phyloP scores from a whole-genome alignment of 2,797 vertebrate species.

The Intellagama lesueurii region DNA sequence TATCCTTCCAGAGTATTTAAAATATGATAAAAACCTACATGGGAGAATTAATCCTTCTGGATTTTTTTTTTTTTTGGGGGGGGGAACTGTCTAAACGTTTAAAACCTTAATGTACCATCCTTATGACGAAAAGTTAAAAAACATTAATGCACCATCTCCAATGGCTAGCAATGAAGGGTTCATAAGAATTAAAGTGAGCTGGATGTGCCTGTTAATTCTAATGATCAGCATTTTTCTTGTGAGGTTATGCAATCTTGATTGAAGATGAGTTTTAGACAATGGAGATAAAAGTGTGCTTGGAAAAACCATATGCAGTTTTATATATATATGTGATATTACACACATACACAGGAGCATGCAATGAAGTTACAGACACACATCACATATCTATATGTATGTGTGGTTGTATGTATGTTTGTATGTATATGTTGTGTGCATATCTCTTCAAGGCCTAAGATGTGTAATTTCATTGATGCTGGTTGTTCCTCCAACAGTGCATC shows the following conservation, averaged over 20 bases:
- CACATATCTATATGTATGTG: too few relatives aligned
- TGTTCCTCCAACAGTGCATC: too few relatives aligned
- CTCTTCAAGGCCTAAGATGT: too few relatives aligned
- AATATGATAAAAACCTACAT: slow-evolving; percentile 34
- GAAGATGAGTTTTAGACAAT: slow-evolving; percentile 71
- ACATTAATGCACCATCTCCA: slow-evolving; percentile 55
- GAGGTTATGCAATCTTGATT: slow-evolving; percentile 71
- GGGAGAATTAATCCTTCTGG: not conserved
- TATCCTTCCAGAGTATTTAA: slow-evolving; percentile 30
- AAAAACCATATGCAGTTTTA: slow-evolving; percentile 53
- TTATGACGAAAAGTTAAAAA: slow-evolving; percentile 68
- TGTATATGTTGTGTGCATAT: too few relatives aligned
- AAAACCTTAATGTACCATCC: slow-evolving; percentile 64
- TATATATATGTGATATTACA: not conserved
- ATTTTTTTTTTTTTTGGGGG: slow-evolving; percentile 47
- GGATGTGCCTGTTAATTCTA: slow-evolving; percentile 60
- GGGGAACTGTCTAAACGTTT: slow-evolving; percentile 32
- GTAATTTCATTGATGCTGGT: too few relatives aligned
- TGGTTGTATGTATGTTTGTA: too few relatives aligned
- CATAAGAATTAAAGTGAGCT: slow-evolving; percentile 71
- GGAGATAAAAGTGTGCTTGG: slow-evolving; percentile 43
- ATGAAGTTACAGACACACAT: not conserved
- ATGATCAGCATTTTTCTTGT: slow-evolving; percentile 68
- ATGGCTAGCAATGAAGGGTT: slow-evolving; percentile 62
- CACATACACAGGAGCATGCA: too few relatives aligned